Conservation (phyloP, 1,140 invertebrate species). For the Lanistes nyassanus region DNA sequence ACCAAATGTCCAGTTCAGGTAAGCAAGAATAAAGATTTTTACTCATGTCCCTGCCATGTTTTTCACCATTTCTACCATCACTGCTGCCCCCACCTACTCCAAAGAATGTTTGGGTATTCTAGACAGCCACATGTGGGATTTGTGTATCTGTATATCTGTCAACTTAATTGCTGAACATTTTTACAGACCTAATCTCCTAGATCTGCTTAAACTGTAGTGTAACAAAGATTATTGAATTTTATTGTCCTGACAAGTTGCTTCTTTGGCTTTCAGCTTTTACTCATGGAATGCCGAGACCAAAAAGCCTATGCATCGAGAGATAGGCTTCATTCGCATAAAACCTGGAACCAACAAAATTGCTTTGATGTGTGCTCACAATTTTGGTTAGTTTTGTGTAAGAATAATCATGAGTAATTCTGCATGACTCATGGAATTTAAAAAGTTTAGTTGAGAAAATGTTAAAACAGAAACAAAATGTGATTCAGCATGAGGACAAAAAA, state of each 20-base stretch:
- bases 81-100: too few species aligned
- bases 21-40: neutral
- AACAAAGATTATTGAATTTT: conserved; percentile 10
- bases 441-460: too few species aligned
- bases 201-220: too few species aligned
- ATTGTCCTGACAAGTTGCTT: neutral
- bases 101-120: too few species aligned
- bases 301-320: conserved; percentile 75
- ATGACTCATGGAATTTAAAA: too few species aligned
- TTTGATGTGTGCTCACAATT: conserved; percentile 74
- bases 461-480: neutral
- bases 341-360: conserved; percentile 72
- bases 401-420: neutral
- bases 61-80: too few species aligned
- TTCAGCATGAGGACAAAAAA: neutral
- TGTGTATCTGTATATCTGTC: neutral
- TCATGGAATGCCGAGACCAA: conserved; percentile 71
- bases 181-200: neutral
- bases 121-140: too few species aligned
- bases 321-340: conserved; percentile 74
- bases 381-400: conserved; percentile 56
- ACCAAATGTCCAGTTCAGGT: conserved; percentile 67
- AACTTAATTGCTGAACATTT: neutral
- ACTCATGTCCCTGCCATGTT: neutral
- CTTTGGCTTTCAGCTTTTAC: conserved; percentile 71